These are phyloP conservation scores for Pecten maximus DNA, from an alignment of 2,888 invertebrate species.

Conservation along the genomic window DNA sequence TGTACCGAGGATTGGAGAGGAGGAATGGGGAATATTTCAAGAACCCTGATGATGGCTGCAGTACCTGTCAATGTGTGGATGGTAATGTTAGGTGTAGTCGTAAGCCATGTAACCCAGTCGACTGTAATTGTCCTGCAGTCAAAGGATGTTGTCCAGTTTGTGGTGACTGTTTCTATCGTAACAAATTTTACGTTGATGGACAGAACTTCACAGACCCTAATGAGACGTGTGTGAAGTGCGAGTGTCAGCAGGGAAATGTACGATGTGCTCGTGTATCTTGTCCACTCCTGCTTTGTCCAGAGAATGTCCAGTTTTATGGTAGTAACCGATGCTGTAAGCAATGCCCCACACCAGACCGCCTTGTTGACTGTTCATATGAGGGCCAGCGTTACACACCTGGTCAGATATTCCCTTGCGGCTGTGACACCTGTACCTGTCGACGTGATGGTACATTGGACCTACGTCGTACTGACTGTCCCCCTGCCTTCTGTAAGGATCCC, in stretches of 20 bases:
- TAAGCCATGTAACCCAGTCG: conserved; percentile 59
- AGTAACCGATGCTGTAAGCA: neutral
- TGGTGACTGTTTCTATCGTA: conserved; percentile 67
- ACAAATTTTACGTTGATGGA: conserved; percentile 56
- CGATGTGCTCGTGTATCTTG: conserved; percentile 68
- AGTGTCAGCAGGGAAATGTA: conserved; percentile 72
- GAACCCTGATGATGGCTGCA: conserved; percentile 65
- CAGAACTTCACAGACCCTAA: conserved; percentile 58
- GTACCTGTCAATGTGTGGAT: conserved; percentile 70
- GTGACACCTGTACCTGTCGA: neutral
- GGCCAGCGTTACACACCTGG: neutral
- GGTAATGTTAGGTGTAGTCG: conserved; percentile 68
- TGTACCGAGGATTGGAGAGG: conserved; percentile 60
- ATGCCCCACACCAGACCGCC: neutral
- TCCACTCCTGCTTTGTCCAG: conserved; percentile 66
- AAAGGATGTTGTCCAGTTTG: conserved; percentile 69
- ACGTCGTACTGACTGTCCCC: conserved; percentile 53
- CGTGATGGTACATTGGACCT: conserved; percentile 58
- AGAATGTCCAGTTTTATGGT: conserved; percentile 51
- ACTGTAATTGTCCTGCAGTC: conserved; percentile 64
- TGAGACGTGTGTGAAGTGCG: conserved; percentile 64
- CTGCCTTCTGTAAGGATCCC: conserved; percentile 56
- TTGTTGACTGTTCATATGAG: neutral
- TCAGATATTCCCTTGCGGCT: neutral
- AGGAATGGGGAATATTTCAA: conserved; percentile 66